Base-by-base conservation (phyloP, 2,113 vertebrate species). In the Elaphurus davidianus region DNA sequence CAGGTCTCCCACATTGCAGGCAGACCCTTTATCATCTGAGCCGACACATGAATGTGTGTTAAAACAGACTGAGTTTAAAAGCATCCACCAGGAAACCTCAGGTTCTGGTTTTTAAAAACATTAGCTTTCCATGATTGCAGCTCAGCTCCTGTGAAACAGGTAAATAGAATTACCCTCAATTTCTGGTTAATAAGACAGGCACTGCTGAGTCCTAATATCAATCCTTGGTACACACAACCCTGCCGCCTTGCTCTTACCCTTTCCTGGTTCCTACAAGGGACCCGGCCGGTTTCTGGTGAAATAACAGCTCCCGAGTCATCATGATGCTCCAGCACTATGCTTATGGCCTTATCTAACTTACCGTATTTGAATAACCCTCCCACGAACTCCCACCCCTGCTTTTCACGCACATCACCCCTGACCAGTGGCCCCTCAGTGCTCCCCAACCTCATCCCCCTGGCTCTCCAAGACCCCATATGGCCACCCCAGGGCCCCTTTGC, bases 161-260 rank as follows among this genome's bases (percentile, higher is more conserved):
- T 9, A 25, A 54, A 47, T 6, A 43, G 5, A 84, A 78, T 4
- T 47, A 17, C 3, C 27, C 36, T 52, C 19, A 2, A 23, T 71
- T 93, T 52, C 94, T 74, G 57, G 36, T 57, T 71, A 45, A 52
- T 89, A 76, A 84, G 52, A 57, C 52, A 5, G 43, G 81, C 13
- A 0, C 21, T 6, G 5, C 2, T 1, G 5, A 16, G 21, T 1
- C 3, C 54, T n/a, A 12, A 8, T 4, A 10, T 2, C 7, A 62
- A 23, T n/a, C 9, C n/a, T 71, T 11, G n/a, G 64, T 64, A 21
- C 74, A n/a, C 60, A 13, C 0, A 21, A 27, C 1, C 85, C 55
- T 43, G 30, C 40, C 2, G 9, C 45, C 78, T 23, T 25, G 1
- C 8, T 6, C 23, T 57, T 33, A 0, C 11, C 67, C 67, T 55